Percentiles rank a stretch among this genome's conserved stretches.
phyloP scores from a whole-genome alignment of 2,113 vertebrate genomes.

The Seriola aureovittata region DNA sequence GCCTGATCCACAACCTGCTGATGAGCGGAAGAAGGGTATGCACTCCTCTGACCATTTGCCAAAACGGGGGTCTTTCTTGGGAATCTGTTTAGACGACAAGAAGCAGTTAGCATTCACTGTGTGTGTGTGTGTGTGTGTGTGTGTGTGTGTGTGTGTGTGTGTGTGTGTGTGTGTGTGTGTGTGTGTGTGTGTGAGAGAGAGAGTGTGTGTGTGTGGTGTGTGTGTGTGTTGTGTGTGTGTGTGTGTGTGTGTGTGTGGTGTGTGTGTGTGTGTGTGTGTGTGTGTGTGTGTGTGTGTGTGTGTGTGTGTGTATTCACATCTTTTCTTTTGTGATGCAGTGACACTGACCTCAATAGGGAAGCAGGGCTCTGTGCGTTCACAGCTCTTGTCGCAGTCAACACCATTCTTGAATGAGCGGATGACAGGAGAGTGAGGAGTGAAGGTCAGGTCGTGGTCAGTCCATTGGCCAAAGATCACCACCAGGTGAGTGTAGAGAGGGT shows the following conservation, averaged over 20 bases:
- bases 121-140: not conserved
- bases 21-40: slow-evolving; percentile 88
- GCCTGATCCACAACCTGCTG: slow-evolving; percentile 78
- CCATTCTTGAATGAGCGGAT: slow-evolving; percentile 76
- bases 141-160: too few species aligned
- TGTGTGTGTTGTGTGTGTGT: too few species aligned
- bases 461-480: slow-evolving; percentile 92
- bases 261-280: too few species aligned
- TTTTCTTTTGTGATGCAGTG: slow-evolving; percentile 5
- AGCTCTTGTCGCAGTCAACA: slow-evolving; percentile 81
- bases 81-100: slow-evolving; percentile 82
- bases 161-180: not conserved
- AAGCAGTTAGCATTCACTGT: not conserved
- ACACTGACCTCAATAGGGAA: slow-evolving; percentile 87
- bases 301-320: not conserved
- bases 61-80: slow-evolving; percentile 80
- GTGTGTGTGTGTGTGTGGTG: too few species aligned
- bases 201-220: not conserved
- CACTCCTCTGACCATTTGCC: slow-evolving; percentile 73
- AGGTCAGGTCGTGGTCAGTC: slow-evolving; percentile 89
- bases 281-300: too few species aligned
- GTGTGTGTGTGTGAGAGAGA: not conserved
- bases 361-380: slow-evolving; percentile 83
- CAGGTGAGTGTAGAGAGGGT: slow-evolving; percentile 81
- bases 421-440: slow-evolving; percentile 84